Conservation (phyloP, 2,888 invertebrate species). For the Melieria picta region DNA sequence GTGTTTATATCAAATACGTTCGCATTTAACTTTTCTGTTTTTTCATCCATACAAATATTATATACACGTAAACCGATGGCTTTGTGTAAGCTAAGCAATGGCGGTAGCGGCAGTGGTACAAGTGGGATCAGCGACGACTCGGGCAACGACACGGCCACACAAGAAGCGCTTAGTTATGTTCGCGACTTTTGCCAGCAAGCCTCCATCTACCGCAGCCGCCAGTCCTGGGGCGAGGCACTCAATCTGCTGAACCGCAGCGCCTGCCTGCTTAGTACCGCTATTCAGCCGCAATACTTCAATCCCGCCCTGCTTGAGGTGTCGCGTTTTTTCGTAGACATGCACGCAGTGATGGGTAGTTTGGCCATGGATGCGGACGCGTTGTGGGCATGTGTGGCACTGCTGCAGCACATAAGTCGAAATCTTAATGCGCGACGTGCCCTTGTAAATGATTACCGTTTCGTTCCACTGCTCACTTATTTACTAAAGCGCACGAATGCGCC, state of each 20-base stretch:
- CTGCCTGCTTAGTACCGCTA: slow-evolving; percentile 46
- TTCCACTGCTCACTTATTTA: slow-evolving; percentile 57
- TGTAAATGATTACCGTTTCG: slow-evolving; percentile 60
- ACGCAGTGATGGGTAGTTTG: slow-evolving; percentile 56
- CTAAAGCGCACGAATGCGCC: slow-evolving; percentile 51
- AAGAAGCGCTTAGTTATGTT: slow-evolving; percentile 55
- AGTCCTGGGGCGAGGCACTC: slow-evolving; percentile 53
- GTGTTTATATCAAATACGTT: background rate
- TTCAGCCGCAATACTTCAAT: slow-evolving; percentile 49
- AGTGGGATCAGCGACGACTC: slow-evolving; percentile 12
- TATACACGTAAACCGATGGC: background rate
- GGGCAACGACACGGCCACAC: slow-evolving; percentile 41
- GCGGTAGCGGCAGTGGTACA: slow-evolving; percentile 5
- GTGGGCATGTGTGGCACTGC: slow-evolving; percentile 58
- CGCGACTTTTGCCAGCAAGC: slow-evolving; percentile 58
- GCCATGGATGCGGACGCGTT: slow-evolving; percentile 55
- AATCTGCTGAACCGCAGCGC: slow-evolving; percentile 59
- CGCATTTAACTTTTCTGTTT: too few species aligned
- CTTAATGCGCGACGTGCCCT: slow-evolving; percentile 55
- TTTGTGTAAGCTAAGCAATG: background rate
- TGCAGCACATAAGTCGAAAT: slow-evolving; percentile 61
- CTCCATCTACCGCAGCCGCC: slow-evolving; percentile 51
- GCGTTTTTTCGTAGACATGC: slow-evolving; percentile 61
- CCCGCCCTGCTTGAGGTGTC: slow-evolving; percentile 56
- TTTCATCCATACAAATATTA: background rate